Percentiles rank a stretch among this genome's conserved stretches.
Evolutionary conservation across 1,140 invertebrate genomes (phyloP).

Genomic region (Lasioglossum baleicum): DNA sequence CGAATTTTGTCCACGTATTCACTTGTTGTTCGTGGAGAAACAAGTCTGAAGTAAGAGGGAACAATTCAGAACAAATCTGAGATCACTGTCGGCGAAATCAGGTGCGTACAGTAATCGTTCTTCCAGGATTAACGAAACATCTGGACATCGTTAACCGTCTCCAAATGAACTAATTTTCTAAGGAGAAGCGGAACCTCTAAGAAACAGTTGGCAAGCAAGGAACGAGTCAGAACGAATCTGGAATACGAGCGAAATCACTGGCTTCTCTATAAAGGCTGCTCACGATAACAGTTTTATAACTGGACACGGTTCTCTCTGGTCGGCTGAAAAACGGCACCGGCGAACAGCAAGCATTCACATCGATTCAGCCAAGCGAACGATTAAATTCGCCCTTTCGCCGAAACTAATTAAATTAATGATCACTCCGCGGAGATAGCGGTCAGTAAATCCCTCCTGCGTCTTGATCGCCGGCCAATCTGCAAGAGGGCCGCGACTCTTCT

Average conservation of each 20-base stretch:
- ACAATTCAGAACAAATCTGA: no score
- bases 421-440: conserved; percentile 47
- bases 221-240: conserved; percentile 16
- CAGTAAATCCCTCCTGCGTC: conserved; percentile 7
- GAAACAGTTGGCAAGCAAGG: not conserved
- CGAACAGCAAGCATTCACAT: conserved; percentile 50
- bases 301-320: not conserved
- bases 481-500: not conserved
- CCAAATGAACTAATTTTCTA: no score
- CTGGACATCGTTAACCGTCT: no score
- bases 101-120: no score
- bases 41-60: no score
- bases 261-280: not conserved
- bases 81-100: no score
- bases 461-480: conserved; percentile 12
- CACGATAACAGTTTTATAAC: conserved; percentile 23
- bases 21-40: no score
- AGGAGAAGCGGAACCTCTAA: not conserved
- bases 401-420: conserved; percentile 66
- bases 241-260: not conserved
- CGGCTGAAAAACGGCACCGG: conserved; percentile 3
- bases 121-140: no score
- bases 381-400: conserved; percentile 57
- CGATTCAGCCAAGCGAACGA: conserved; percentile 51
- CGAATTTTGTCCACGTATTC: no score